These are phyloP conservation scores for Lamprotornis superbus DNA, from an alignment of 2,113 vertebrate species.

Conservation along the genomic window DNA sequence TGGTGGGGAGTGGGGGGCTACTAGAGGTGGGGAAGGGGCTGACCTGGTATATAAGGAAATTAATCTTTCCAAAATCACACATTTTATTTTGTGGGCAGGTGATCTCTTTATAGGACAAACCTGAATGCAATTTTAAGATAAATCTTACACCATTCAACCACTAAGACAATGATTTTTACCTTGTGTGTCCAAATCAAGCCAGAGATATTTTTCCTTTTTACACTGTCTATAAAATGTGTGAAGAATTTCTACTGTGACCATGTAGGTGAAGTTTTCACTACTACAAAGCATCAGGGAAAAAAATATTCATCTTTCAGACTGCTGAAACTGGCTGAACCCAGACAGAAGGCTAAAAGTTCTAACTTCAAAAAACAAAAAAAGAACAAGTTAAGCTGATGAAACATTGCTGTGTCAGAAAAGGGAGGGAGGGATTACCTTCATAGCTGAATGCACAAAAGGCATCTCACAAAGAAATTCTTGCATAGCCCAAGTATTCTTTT, in stretches of 20 bases:
- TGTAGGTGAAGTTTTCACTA: background rate
- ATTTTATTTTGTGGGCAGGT: background rate
- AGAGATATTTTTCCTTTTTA: background rate
- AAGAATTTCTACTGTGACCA: background rate
- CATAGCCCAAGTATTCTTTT: background rate
- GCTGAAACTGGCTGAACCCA: background rate
- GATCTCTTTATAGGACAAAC: background rate
- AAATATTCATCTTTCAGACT: background rate
- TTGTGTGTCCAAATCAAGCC: background rate
- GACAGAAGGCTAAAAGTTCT: background rate
- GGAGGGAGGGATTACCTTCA: no score
- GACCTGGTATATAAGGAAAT: background rate
- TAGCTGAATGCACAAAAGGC: background rate
- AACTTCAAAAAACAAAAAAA: background rate
- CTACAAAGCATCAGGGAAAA: background rate
- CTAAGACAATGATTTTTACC: background rate
- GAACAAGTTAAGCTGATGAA: background rate
- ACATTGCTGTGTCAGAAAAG: background rate
- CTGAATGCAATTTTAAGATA: background rate
- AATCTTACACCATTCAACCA: background rate
- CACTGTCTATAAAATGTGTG: background rate
- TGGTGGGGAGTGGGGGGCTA: accelerated
- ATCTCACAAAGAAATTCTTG: background rate
- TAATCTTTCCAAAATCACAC: background rate
- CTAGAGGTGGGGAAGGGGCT: accelerated